A percentile compares a stretch with the other conserved stretches of the same genome.
These are phyloP conservation scores for Hirundichthys speculiger DNA, from an alignment of 2,113 vertebrate species.

Conservation along the genomic window DNA sequence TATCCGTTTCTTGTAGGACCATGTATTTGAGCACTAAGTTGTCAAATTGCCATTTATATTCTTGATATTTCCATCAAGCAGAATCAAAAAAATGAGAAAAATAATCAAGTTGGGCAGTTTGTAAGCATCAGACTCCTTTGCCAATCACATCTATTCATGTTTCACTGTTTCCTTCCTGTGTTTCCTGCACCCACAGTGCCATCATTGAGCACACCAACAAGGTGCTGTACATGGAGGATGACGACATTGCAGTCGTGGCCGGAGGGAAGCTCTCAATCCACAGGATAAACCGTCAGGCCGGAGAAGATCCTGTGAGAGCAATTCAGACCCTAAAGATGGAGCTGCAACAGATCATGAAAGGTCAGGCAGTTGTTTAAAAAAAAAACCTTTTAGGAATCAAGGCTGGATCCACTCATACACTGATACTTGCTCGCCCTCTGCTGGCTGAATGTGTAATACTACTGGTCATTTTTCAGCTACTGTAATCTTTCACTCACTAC, in stretches of 20 bases:
- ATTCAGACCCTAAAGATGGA: constrained; percentile 97
- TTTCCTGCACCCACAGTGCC: constrained; percentile 78
- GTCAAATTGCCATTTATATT: background rate
- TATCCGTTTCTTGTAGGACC: background rate
- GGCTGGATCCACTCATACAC: no score
- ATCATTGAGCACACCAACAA: constrained; percentile 97
- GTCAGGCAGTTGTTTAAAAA: constrained; percentile 61
- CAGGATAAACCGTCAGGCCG: constrained; percentile 85
- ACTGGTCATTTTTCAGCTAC: background rate
- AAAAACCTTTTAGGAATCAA: no score
- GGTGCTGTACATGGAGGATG: constrained; percentile 93
- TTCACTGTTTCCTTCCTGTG: background rate
- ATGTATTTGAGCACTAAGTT: background rate
- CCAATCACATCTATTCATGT: background rate
- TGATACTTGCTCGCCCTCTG: constrained; percentile 52
- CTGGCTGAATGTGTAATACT: constrained; percentile 38
- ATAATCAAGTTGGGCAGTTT: background rate
- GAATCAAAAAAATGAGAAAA: no score
- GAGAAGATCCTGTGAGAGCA: constrained; percentile 88
- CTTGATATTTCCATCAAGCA: background rate
- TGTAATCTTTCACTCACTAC: no score
- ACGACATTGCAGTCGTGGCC: constrained; percentile 89
- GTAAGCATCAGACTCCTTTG: background rate
- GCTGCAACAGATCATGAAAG: constrained; percentile 98
- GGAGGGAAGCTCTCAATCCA: constrained; percentile 93